These are phyloP conservation scores for Martes martes DNA, from an alignment of 2,113 vertebrate genomes.

Conservation along the genomic window DNA sequence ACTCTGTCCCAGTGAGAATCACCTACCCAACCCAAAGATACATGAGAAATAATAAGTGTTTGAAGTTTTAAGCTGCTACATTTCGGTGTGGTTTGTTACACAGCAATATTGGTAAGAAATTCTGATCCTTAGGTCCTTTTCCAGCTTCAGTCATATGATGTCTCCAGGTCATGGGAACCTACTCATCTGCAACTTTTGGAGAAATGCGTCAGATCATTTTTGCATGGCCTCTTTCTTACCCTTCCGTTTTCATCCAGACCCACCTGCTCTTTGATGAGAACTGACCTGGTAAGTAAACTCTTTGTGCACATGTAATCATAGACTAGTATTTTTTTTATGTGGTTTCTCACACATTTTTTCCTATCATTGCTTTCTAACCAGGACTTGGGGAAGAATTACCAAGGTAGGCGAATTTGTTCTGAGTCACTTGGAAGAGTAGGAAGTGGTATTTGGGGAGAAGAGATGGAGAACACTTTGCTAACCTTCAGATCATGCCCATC, in stretches of 20 bases:
- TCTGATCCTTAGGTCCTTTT: not conserved
- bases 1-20: not conserved
- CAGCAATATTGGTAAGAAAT: not conserved
- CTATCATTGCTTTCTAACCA: slow-evolving; percentile 2
- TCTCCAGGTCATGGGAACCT: not conserved
- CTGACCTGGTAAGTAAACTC: not conserved
- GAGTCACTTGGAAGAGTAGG: not conserved
- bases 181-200: not conserved
- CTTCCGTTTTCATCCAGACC: not conserved
- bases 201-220: not conserved
- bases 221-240: not conserved
- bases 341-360: not conserved
- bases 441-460: not conserved
- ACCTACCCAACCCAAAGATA: not conserved
- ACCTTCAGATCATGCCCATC: not conserved
- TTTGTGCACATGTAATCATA: not conserved
- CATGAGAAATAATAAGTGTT: not conserved
- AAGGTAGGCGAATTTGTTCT: not conserved
- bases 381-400: not conserved
- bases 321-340: not conserved
- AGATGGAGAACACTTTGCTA: not conserved
- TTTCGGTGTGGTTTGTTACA: not conserved
- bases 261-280: not conserved
- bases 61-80: not conserved
- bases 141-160: not conserved